A percentile compares a stretch with the other conserved stretches of the same genome.
Evolutionary conservation across 2,888 invertebrate genomes (phyloP).

Genomic region (Melanophora roralis): DNA sequence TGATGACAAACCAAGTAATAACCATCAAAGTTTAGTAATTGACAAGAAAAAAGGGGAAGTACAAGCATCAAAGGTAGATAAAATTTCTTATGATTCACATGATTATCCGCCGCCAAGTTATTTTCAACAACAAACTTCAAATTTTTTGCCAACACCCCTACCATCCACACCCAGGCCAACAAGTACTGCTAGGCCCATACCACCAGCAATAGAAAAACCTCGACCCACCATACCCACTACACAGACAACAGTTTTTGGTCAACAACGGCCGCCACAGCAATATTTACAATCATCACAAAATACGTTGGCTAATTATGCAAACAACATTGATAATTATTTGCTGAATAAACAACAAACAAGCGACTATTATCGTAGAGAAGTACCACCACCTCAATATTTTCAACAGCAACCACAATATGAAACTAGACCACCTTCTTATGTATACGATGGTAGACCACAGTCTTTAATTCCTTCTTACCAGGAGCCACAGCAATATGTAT

Average conservation of each 20-base stretch:
- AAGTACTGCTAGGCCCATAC: conserved; percentile 13
- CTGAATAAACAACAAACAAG: conserved; percentile 58
- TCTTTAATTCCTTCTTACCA: not conserved
- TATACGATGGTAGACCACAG: not conserved
- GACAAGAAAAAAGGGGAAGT: conserved; percentile 46
- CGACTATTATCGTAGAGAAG: conserved; percentile 44
- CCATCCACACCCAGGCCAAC: conserved; percentile 22
- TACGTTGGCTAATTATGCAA: conserved; percentile 74
- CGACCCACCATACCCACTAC: not conserved
- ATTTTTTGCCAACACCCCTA: conserved; percentile 60
- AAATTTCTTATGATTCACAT: conserved; percentile 74
- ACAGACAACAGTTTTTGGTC: conserved; percentile 21
- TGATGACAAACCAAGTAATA: conserved; percentile 67
- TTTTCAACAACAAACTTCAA: conserved; percentile 64
- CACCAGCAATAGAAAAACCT: conserved; percentile 25
- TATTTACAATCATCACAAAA: conserved; percentile 58
- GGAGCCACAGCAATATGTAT: conserved; percentile 49
- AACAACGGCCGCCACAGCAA: conserved; percentile 37
- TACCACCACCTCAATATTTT: conserved; percentile 36
- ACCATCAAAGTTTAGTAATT: conserved; percentile 64
- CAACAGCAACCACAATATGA: conserved; percentile 46
- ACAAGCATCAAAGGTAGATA: conserved; percentile 54
- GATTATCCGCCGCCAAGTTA: conserved; percentile 75
- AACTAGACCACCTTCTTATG: conserved; percentile 29
- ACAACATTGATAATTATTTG: conserved; percentile 75